phyloP scores from a whole-genome alignment of 2,888 invertebrate species.

The Oscheius onirici region DNA sequence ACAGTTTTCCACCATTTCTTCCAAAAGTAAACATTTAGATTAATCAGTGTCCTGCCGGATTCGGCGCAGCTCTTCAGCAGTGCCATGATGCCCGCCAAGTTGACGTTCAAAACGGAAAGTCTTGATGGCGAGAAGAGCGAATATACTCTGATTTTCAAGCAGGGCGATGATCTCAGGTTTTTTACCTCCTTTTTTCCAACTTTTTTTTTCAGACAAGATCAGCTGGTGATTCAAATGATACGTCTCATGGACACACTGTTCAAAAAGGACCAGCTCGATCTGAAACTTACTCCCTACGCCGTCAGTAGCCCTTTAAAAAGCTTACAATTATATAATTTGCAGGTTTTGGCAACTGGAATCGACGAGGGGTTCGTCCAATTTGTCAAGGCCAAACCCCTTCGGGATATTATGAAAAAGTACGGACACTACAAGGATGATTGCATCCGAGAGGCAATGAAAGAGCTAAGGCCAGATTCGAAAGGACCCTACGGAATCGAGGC shows the following conservation, averaged over 20 bases:
- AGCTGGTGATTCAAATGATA: slow-evolving; percentile 95
- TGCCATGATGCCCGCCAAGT: slow-evolving; percentile 90
- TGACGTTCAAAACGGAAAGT: slow-evolving; percentile 82
- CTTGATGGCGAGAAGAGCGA: slow-evolving; percentile 76
- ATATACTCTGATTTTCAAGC: slow-evolving; percentile 95
- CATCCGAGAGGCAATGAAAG: slow-evolving; percentile 86
- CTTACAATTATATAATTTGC: background rate
- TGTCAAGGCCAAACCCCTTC: slow-evolving; percentile 80
- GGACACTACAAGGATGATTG: slow-evolving; percentile 38
- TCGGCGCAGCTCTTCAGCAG: slow-evolving; percentile 94
- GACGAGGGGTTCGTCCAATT: slow-evolving; percentile 96
- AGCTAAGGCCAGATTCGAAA: slow-evolving; percentile 86
- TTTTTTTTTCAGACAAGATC: slow-evolving; percentile 82
- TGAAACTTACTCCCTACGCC: slow-evolving; percentile 77
- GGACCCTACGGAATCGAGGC: slow-evolving; percentile 89
- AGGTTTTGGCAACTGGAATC: slow-evolving; percentile 92
- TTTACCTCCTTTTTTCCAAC: background rate
- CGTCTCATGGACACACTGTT: slow-evolving; percentile 94
- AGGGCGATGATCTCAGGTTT: slow-evolving; percentile 86
- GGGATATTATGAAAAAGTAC: slow-evolving; percentile 51
- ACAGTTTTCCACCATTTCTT: background rate
- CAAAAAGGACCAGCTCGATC: slow-evolving; percentile 91
- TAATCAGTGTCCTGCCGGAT: slow-evolving; percentile 87
- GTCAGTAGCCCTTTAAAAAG: slow-evolving; percentile 17
- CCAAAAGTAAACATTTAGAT: slow-evolving; percentile 69